Evolutionary conservation across 2,113 vertebrate species (phyloP).

Genomic region (Hydropotes inermis): DNA sequence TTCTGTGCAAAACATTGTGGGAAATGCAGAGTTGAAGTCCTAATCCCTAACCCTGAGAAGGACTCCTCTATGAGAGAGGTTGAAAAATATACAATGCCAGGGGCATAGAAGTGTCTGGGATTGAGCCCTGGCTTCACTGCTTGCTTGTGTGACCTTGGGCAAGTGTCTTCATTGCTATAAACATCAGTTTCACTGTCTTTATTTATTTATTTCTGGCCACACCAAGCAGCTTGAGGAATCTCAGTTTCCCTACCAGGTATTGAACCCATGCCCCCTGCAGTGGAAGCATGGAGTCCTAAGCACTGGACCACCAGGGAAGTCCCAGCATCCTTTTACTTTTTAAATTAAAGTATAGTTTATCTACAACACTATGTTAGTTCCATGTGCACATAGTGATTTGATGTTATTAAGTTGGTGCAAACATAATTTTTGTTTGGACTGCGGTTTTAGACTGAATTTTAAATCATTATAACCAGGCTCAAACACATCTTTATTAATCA

Average conservation of each 20-base stretch:
- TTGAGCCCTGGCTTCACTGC: neutral
- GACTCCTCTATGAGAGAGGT: neutral
- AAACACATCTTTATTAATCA: neutral
- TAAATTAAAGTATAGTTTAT: neutral
- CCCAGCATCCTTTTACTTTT: neutral
- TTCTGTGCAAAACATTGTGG: neutral
- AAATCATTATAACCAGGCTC: neutral
- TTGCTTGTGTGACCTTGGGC: neutral
- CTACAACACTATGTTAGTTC: neutral
- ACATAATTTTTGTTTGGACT: neutral
- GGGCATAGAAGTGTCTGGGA: neutral
- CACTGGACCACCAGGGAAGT: neutral
- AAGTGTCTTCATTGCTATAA: conserved; percentile 4
- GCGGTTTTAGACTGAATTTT: neutral
- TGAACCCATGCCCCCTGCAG: neutral
- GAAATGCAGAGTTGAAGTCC: neutral
- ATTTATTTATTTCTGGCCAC: neutral
- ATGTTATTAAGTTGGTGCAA: neutral
- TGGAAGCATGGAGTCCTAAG: neutral
- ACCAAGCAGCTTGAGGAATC: neutral
- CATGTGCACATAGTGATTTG: neutral
- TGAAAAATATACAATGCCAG: neutral
- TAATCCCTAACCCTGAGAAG: neutral
- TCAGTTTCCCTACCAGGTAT: neutral
- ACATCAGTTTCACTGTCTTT: neutral